A percentile compares a stretch with the other conserved stretches of the same genome.
Conservation (phyloP, 2,797 vertebrate genomes). For the Clarias pachynema region DNA sequence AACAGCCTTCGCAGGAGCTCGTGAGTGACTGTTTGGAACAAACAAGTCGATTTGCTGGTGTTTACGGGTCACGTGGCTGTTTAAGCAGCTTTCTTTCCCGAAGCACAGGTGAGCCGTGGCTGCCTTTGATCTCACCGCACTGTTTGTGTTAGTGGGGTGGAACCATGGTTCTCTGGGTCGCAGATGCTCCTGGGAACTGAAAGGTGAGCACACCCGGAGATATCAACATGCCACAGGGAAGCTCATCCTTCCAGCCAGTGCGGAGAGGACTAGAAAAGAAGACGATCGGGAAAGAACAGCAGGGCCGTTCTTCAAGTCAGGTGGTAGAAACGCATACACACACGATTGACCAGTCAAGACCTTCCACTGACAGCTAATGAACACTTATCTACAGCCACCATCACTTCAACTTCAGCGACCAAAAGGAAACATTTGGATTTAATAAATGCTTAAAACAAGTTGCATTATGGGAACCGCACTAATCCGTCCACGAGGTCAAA, state of each 20-base stretch:
- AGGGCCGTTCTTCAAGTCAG: slow-evolving; percentile 41
- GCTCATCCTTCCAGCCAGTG: slow-evolving; percentile 56
- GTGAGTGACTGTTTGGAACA: slow-evolving; percentile 27
- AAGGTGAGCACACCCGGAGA: slow-evolving; percentile 66
- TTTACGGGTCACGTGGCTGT: slow-evolving; percentile 62
- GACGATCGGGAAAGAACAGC: slow-evolving; percentile 47
- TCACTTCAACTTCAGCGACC: no score
- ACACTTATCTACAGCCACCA: no score
- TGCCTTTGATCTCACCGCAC: slow-evolving; percentile 68
- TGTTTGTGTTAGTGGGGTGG: slow-evolving; percentile 67
- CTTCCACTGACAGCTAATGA: background rate
- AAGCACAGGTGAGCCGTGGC: slow-evolving; percentile 44
- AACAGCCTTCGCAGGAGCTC: background rate
- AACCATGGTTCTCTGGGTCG: slow-evolving; percentile 60
- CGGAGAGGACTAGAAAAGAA: slow-evolving; percentile 48
- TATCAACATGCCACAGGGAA: slow-evolving; percentile 63
- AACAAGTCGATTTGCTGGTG: slow-evolving; percentile 52
- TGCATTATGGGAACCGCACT: background rate
- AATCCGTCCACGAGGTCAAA: background rate
- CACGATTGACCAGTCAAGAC: slow-evolving; percentile 36
- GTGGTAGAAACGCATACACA: slow-evolving; percentile 32
- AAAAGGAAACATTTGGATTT: background rate
- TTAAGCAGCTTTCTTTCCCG: slow-evolving; percentile 42
- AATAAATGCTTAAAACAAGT: background rate
- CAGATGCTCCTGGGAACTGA: slow-evolving; percentile 71